phyloP scores from a whole-genome alignment of 1,140 invertebrate species.

The Drosophila melanica region DNA sequence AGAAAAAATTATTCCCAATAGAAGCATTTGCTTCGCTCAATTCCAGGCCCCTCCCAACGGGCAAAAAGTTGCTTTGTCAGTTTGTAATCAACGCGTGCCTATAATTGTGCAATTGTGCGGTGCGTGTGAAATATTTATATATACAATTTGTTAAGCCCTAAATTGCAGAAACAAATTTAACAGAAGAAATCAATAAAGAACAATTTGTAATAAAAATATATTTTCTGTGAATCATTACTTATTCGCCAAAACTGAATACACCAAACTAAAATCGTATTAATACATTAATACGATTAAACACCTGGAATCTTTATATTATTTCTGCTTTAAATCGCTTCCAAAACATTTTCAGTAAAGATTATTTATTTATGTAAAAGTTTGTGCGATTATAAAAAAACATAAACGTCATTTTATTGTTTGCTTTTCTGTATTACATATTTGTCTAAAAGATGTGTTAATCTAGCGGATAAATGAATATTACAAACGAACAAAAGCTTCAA shows the following conservation, averaged over 20 bases:
- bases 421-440: conserved; percentile 36
- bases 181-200: neutral
- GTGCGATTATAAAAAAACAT: too few species aligned
- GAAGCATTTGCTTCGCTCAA: conserved; percentile 53
- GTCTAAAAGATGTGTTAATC: conserved; percentile 33
- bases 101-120: conserved; percentile 54
- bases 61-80: conserved; percentile 51
- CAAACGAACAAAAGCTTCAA: neutral
- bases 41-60: conserved; percentile 35
- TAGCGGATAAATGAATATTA: conserved; percentile 7
- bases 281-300: too few species aligned
- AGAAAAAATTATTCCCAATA: too few species aligned
- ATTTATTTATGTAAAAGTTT: too few species aligned
- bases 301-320: neutral
- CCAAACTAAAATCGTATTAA: too few species aligned
- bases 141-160: too few species aligned
- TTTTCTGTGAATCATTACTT: neutral
- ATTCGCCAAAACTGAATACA: neutral
- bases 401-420: neutral
- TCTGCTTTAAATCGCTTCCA: neutral
- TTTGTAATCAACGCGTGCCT: conserved; percentile 69
- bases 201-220: neutral
- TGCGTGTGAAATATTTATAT: conserved; percentile 49
- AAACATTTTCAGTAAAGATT: neutral
- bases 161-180: neutral